Evolutionary conservation across 2,113 vertebrate species (phyloP), one percentile per base, ranked within the genome.

Genomic region (Psittacara wagleri): DNA sequence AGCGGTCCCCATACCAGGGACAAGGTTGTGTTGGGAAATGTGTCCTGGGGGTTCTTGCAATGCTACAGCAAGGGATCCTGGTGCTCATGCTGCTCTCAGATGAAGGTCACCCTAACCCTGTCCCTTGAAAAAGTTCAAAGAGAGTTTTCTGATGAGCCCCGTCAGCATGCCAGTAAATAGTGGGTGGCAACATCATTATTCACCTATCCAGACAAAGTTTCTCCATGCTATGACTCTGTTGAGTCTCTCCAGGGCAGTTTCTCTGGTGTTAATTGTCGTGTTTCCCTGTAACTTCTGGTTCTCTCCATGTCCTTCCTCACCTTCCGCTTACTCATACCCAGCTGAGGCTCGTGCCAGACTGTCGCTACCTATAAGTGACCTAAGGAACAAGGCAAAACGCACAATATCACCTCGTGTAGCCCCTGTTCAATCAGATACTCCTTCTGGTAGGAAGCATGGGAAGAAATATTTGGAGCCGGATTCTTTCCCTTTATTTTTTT

Each of bases 301-400:
- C 80, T 72, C 88, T 76, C 83, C 62, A 0, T 92, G 96, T 96
- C 94, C 94, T 97, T 96, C 94, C 94, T 97, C 91, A 94, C 91
- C 91, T 97, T 97, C 96, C 94, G 89, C 91, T 97, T 92, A 96
- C 89, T 96, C 95, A 97, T 8, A 72, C 55, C 5, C 39, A 84
- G 69, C n/a, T 3, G 3, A 95, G 80, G 89, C 94, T 86, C 3
- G 1, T 61, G 83, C 68, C 94, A 86, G 80, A 68, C 25, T 1
- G 35, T 79, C 5, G 3, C 57, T 90, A 37, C 92, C 70, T 69
- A 41, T 73, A 17, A 1, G 62, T 62, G 52, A 73, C 82, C 85
- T 66, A 16, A 48, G 27, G 46, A 88, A 22, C 27, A 37, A 76
- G 22, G 39, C 64, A 54, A 44, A 87, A 70, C 0, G 0, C 1